Evolutionary conservation across 2,113 vertebrate species (phyloP).

Genomic region (Lagenorhynchus albirostris): DNA sequence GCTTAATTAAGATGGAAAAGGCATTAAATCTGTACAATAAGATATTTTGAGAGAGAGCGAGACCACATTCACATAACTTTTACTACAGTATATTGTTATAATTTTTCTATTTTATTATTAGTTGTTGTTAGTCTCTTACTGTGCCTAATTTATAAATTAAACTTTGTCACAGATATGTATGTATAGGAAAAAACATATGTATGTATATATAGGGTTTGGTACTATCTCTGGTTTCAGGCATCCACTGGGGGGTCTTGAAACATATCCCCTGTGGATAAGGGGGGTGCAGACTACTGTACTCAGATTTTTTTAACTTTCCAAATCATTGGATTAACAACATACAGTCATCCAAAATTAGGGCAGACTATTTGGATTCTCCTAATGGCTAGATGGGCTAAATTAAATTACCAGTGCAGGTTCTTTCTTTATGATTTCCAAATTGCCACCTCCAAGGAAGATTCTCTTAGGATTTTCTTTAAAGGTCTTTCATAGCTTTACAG

Average conservation of each 20-base stretch:
- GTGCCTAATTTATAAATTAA: background rate
- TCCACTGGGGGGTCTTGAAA: background rate
- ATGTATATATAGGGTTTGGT: background rate
- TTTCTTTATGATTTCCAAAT: background rate
- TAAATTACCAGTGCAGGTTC: background rate
- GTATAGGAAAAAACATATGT: background rate
- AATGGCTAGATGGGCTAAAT: background rate
- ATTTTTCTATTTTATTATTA: background rate
- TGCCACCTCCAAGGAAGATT: background rate
- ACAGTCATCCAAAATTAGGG: conserved; percentile 1
- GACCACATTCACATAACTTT: background rate
- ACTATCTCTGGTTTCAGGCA: background rate
- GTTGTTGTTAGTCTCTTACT: background rate
- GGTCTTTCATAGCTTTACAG: conserved; percentile 17
- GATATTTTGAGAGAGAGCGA: background rate
- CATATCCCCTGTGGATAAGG: background rate
- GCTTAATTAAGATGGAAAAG: background rate
- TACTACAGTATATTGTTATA: background rate
- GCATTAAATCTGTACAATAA: background rate
- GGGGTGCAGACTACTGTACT: background rate
- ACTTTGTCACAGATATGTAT: background rate
- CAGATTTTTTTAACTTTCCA: background rate
- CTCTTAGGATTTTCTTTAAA: conserved; percentile 28
- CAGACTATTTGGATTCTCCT: background rate
- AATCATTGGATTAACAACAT: background rate